phyloP scores from a whole-genome alignment of 2,797 vertebrate genomes.

The Peromyscus melanophrys region DNA sequence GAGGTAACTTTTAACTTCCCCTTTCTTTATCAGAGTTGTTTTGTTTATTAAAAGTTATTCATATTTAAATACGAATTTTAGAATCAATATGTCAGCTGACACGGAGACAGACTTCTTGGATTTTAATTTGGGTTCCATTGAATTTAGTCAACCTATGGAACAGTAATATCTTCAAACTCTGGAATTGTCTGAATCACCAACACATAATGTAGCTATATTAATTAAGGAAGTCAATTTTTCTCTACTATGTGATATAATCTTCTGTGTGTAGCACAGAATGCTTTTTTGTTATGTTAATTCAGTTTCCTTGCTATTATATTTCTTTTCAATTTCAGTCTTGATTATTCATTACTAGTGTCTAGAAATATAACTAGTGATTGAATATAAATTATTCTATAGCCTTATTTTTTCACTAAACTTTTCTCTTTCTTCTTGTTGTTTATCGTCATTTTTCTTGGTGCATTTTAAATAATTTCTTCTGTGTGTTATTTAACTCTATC shows the following conservation, averaged over 20 bases:
- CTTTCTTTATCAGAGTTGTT: background rate
- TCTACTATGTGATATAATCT: background rate
- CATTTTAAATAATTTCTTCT: background rate
- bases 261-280: background rate
- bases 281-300: background rate
- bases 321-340: conserved; percentile 15
- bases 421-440: background rate
- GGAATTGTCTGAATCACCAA: background rate
- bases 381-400: background rate
- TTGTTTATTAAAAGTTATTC: background rate
- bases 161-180: background rate
- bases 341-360: background rate
- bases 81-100: background rate
- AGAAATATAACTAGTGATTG: conserved; percentile 26
- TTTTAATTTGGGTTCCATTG: background rate
- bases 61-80: conserved; percentile 32
- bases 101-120: background rate
- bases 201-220: background rate
- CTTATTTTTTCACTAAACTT: background rate
- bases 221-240: conserved; percentile 2
- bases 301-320: background rate
- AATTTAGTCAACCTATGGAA: background rate
- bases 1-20: background rate
- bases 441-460: background rate
- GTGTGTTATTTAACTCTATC: no score